These are phyloP conservation scores for Solenodon paradoxus DNA, from an alignment of 2,113 vertebrate species.

Conservation along the genomic window DNA sequence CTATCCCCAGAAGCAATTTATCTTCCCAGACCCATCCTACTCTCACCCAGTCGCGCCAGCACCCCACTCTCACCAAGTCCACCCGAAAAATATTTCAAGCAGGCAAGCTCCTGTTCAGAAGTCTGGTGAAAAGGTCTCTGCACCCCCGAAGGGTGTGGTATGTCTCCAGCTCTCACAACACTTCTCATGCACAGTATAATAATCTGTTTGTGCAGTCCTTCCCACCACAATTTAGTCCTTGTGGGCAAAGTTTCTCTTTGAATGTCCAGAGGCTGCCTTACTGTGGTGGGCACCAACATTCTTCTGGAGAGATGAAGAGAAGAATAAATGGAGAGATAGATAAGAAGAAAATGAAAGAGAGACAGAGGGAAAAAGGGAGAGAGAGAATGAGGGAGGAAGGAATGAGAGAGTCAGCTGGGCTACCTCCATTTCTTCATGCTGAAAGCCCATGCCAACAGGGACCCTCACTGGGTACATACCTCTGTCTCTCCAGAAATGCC, in stretches of 20 bases:
- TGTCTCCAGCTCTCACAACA: not conserved
- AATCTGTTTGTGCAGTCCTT: not conserved
- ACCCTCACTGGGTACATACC: not conserved
- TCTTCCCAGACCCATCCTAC: accelerated
- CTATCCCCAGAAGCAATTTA: no score
- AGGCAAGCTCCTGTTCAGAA: not conserved
- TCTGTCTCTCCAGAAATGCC: not conserved
- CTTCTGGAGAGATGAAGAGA: not conserved
- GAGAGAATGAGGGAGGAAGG: accelerated
- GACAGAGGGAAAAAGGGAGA: accelerated
- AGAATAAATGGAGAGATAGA: no score
- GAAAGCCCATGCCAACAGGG: not conserved
- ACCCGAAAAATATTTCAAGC: not conserved
- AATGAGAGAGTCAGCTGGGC: not conserved
- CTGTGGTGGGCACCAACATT: not conserved
- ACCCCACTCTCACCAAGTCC: not conserved
- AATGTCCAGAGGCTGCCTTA: not conserved
- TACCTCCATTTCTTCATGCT: not conserved
- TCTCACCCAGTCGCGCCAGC: accelerated
- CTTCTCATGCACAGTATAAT: not conserved
- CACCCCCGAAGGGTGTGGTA: not conserved
- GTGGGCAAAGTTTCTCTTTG: no score
- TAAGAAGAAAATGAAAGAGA: accelerated
- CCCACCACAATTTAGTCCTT: not conserved
- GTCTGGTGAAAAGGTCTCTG: not conserved